Conservation (phyloP, 2,797 vertebrate genomes). For the Acrocephalus scirpaceus region DNA sequence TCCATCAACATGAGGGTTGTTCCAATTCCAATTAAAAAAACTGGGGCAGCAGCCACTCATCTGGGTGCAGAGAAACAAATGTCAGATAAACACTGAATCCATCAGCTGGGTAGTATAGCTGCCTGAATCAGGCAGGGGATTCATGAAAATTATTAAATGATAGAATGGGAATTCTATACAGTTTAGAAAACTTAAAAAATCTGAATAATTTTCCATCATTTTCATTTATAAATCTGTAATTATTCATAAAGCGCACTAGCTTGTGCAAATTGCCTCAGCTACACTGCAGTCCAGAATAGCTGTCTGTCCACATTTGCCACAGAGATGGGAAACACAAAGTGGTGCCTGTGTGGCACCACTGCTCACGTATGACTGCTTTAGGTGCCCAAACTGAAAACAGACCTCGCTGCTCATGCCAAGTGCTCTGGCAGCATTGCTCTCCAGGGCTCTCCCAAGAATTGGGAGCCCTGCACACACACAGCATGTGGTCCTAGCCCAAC, state of each 20-base stretch:
- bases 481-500: not conserved
- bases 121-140: not conserved
- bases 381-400: not conserved
- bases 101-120: not conserved
- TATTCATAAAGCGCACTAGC: not conserved
- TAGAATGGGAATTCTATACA: not conserved
- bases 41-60: slow-evolving; percentile 57
- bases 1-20: slow-evolving; percentile 37
- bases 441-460: accelerated
- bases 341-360: not conserved
- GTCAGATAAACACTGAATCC: slow-evolving; percentile 44
- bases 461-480: not conserved
- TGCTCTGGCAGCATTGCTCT: not conserved
- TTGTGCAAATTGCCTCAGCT: not conserved
- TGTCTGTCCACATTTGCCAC: not conserved
- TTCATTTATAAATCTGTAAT: not conserved
- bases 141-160: not conserved
- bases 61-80: slow-evolving; percentile 49
- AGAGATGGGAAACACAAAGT: not conserved
- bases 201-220: not conserved
- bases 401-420: not conserved
- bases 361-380: not conserved
- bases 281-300: not conserved
- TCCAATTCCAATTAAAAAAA: slow-evolving; percentile 66
- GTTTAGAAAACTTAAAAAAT: not conserved